Evolutionary conservation across 2,113 vertebrate genomes (phyloP).

Genomic region (Pandion haliaetus): DNA sequence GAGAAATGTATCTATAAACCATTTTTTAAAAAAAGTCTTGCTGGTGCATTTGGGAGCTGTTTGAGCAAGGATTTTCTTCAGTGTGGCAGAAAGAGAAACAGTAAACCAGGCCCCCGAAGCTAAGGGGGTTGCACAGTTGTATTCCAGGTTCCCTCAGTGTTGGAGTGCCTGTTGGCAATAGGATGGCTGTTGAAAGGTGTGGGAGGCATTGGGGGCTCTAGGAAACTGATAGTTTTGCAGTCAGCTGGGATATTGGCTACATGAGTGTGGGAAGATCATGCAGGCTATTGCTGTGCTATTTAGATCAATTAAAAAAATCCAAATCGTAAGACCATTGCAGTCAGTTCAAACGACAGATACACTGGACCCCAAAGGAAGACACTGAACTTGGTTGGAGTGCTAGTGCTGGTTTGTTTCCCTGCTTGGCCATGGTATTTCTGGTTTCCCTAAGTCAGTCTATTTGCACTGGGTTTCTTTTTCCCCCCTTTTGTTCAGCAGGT

Average conservation of each 20-base stretch:
- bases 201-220: not conserved
- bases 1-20: not conserved
- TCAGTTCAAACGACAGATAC: not conserved
- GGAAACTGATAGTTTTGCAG: not conserved
- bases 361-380: not conserved
- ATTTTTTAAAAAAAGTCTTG: not conserved
- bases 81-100: not conserved
- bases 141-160: not conserved
- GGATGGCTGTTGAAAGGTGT: not conserved
- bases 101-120: not conserved
- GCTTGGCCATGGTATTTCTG: not conserved
- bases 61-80: not conserved
- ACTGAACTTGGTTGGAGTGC: accelerated
- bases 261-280: not conserved
- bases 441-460: not conserved
- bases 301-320: not conserved
- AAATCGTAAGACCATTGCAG: not conserved
- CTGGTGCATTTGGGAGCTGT: not conserved
- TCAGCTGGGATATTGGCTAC: not conserved
- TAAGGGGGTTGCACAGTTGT: not conserved
- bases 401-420: not conserved
- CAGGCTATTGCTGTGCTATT: not conserved
- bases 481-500: not conserved
- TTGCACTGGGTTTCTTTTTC: not conserved
- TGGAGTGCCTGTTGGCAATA: not conserved